Evolutionary conservation across 2,113 vertebrate genomes (phyloP).

Genomic region (Ascaphus truei): DNA sequence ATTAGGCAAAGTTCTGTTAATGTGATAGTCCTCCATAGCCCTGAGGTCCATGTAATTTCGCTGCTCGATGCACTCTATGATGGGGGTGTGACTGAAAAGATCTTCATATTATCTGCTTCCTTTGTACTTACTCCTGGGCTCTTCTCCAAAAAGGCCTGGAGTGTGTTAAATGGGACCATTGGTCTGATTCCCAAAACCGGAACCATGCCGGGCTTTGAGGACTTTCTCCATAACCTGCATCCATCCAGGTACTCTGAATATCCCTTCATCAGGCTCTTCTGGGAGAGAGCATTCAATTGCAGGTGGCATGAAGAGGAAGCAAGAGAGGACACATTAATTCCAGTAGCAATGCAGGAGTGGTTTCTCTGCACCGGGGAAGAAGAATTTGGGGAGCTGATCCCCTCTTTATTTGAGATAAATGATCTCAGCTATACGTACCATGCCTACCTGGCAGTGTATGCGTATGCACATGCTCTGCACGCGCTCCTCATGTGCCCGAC

Average conservation of each 20-base stretch:
- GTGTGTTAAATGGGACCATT: constrained; percentile 5
- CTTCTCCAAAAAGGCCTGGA: constrained; percentile 19
- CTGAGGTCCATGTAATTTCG: constrained; percentile 5
- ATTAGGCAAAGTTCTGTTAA: not conserved
- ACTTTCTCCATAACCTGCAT: not conserved
- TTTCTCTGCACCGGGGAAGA: not conserved
- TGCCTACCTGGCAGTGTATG: constrained; percentile 11
- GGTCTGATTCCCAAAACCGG: constrained; percentile 1
- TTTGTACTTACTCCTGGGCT: not conserved
- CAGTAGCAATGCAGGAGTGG: not conserved
- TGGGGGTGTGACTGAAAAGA: not conserved
- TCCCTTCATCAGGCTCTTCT: not conserved
- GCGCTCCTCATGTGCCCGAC: not conserved
- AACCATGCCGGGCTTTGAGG: constrained; percentile 4
- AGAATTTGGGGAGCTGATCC: not conserved
- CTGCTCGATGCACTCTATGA: not conserved
- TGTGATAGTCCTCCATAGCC: constrained; percentile 16
- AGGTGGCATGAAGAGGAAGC: not conserved
- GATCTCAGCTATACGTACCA: constrained; percentile 14
- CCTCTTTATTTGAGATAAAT: constrained; percentile 7
- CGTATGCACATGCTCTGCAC: not conserved
- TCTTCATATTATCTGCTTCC: constrained; percentile 10
- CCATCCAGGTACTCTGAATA: not conserved
- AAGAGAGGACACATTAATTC: not conserved
- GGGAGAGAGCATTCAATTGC: constrained; percentile 4